A percentile compares a stretch with the other conserved stretches of the same genome.
Conservation (phyloP, 2,888 invertebrate species). For the Scaptomyza parva region DNA sequence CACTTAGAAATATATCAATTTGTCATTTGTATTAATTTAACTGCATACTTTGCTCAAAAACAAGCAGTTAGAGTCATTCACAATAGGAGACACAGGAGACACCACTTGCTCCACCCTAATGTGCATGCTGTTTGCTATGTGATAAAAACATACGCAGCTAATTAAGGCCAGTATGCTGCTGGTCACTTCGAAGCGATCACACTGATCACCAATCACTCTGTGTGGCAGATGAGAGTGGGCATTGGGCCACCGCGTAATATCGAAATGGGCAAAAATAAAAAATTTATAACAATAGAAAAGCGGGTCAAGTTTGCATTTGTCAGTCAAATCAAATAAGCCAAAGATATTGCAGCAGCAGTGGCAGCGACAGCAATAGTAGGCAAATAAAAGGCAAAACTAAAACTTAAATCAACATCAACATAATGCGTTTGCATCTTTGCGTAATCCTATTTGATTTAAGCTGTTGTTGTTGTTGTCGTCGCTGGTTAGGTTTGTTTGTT, state of each 20-base stretch:
- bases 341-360: constrained; percentile 42
- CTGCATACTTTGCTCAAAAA: neutral
- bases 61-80: neutral
- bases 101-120: neutral
- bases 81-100: neutral
- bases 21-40: neutral
- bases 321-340: constrained; percentile 45
- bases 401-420: constrained; percentile 66
- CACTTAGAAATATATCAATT: too few species aligned
- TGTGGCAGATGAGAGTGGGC: constrained; percentile 1
- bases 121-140: neutral
- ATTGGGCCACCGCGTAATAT: constrained; percentile 1
- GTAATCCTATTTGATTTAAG: constrained; percentile 63
- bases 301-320: constrained; percentile 70
- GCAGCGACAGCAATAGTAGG: constrained; percentile 38
- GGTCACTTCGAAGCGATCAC: constrained; percentile 7
- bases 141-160: constrained; percentile 11
- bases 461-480: constrained; percentile 23
- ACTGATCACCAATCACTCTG: neutral
- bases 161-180: constrained; percentile 28
- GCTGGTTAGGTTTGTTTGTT: constrained; percentile 40
- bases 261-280: constrained; percentile 16
- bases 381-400: constrained; percentile 49
- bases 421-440: constrained; percentile 72
- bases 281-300: constrained; percentile 22